A percentile compares a stretch with the other conserved stretches of the same genome.
These are phyloP conservation scores for Cyclophora albipunctata DNA, from an alignment of 2,888 invertebrate species.

Conservation along the genomic window DNA sequence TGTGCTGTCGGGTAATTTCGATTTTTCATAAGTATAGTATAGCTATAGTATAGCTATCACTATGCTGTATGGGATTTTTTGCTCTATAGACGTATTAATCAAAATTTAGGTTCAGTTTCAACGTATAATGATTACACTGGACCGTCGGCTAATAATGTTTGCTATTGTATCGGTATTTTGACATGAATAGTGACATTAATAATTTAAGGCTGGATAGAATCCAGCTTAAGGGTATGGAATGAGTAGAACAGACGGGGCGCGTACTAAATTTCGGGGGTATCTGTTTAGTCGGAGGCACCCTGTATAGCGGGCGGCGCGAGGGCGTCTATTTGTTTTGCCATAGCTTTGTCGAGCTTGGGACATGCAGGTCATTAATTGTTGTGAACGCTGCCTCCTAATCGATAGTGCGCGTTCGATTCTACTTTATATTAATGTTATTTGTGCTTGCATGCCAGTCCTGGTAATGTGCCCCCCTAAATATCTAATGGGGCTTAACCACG, in stretches of 20 bases:
- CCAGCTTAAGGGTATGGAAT: too few species aligned
- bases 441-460: slow-evolving; percentile 48
- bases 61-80: too few species aligned
- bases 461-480: slow-evolving; percentile 33
- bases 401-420: slow-evolving; percentile 73
- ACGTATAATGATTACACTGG: too few species aligned
- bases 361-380: slow-evolving; percentile 76
- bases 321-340: slow-evolving; percentile 74
- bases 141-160: too few species aligned
- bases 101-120: too few species aligned
- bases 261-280: slow-evolving; percentile 7
- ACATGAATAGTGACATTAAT: too few species aligned
- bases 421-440: slow-evolving; percentile 76
- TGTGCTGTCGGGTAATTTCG: slow-evolving; percentile 12
- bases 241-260: background rate
- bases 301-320: slow-evolving; percentile 58
- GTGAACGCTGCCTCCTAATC: slow-evolving; percentile 72
- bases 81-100: too few species aligned
- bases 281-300: slow-evolving; percentile 28
- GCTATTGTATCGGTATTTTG: too few species aligned
- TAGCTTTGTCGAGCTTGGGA: slow-evolving; percentile 72
- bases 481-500: slow-evolving; percentile 22
- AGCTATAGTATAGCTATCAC: too few species aligned
- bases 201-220: too few species aligned
- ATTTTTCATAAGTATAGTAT: slow-evolving; percentile 8